Percentiles rank a stretch among this genome's conserved stretches.
Evolutionary conservation across 2,113 vertebrate genomes (phyloP).

Genomic region (Scolopax mira): DNA sequence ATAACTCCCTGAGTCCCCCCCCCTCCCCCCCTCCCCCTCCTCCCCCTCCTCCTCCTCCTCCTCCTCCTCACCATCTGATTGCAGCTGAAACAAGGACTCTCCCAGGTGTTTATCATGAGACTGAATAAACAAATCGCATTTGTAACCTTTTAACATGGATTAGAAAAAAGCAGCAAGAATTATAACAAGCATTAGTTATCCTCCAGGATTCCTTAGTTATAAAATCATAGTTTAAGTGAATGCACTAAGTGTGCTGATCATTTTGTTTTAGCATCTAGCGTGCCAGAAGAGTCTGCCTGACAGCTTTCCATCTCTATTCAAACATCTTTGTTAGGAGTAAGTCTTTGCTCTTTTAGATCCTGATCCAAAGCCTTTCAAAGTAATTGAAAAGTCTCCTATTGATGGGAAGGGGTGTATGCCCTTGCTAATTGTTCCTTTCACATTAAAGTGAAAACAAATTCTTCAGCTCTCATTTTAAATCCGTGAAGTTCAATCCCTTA

Average conservation of each 20-base stretch:
- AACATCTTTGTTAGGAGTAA: not conserved
- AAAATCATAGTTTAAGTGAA: not conserved
- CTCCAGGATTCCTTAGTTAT: not conserved
- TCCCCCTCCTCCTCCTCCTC: too few species aligned
- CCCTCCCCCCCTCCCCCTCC: too few species aligned
- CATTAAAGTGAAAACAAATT: constrained; percentile 22
- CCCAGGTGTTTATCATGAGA: not conserved
- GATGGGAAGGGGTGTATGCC: not conserved
- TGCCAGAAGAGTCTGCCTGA: not conserved
- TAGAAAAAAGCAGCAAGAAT: not conserved
- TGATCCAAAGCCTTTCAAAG: constrained; percentile 38
- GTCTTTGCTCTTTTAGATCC: constrained; percentile 47
- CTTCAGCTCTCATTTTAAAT: constrained; percentile 17
- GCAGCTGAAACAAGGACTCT: not conserved
- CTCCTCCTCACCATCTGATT: not conserved
- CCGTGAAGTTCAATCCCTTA: not conserved
- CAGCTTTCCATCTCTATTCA: constrained; percentile 14
- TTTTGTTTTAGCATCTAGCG: not conserved
- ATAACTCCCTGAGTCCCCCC: rapidly evolving
- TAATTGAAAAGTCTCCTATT: not conserved
- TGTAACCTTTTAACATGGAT: not conserved
- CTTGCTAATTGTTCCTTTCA: constrained; percentile 41
- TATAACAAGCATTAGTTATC: rapidly evolving
- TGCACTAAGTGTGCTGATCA: not conserved
- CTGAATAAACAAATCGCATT: not conserved